These are phyloP conservation scores for Melanotaenia pygmaea DNA, from an alignment of 2,797 vertebrate genomes.

Conservation along the genomic window DNA sequence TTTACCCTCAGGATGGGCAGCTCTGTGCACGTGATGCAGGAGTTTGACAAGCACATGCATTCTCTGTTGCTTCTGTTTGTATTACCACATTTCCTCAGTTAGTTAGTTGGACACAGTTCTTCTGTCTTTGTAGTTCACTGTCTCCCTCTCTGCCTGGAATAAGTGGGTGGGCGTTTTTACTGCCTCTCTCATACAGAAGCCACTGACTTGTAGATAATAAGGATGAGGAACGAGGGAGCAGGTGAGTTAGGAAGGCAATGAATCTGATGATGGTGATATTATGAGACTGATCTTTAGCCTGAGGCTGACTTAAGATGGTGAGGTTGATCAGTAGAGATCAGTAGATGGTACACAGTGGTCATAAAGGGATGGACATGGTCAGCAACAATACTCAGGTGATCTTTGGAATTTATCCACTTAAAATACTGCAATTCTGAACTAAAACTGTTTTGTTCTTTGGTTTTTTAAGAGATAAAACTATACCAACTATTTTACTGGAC, in stretches of 20 bases:
- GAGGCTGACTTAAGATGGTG: neutral
- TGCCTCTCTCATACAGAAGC: constrained; percentile 36
- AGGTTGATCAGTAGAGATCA: too few species aligned
- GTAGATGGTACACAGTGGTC: too few species aligned
- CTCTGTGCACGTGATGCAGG: constrained; percentile 12
- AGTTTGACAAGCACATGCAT: constrained; percentile 12
- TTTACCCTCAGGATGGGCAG: constrained; percentile 17
- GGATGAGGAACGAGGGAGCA: constrained; percentile 20
- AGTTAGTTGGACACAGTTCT: neutral
- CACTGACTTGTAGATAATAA: constrained; percentile 51
- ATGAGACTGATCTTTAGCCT: constrained; percentile 48
- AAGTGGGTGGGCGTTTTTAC: constrained; percentile 40
- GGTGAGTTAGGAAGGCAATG: constrained; percentile 25
- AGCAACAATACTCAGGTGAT: too few species aligned
- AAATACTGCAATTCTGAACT: too few species aligned
- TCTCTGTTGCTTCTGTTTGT: constrained; percentile 16
- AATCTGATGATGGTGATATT: constrained; percentile 58
- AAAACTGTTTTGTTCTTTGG: too few species aligned
- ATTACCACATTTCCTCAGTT: constrained; percentile 25
- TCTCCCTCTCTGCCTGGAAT: constrained; percentile 9
- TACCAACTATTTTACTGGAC: too few species aligned
- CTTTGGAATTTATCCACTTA: too few species aligned
- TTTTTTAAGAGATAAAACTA: too few species aligned
- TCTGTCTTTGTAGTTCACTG: neutral
- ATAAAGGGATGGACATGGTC: too few species aligned